Evolutionary conservation across 2,797 vertebrate genomes (phyloP).

Genomic region (Molothrus aeneus): DNA sequence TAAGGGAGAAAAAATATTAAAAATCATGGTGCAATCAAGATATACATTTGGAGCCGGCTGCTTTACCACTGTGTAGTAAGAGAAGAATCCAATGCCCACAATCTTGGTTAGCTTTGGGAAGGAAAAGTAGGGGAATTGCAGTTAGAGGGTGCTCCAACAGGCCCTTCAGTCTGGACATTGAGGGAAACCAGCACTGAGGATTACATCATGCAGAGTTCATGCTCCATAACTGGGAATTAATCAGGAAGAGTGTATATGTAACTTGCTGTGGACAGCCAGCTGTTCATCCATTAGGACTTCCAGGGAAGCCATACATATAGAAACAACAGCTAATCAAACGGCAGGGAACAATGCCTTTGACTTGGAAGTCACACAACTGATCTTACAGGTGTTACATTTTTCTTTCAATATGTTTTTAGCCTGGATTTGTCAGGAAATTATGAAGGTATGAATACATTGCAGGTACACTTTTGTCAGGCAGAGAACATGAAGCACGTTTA

Average conservation of each 20-base stretch:
- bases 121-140: background rate
- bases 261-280: background rate
- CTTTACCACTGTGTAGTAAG: background rate
- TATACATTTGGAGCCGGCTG: background rate
- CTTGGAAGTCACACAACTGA: background rate
- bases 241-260: background rate
- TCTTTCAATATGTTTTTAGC: background rate
- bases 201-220: background rate
- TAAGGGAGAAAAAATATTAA: background rate
- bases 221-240: background rate
- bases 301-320: background rate
- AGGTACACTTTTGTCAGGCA: background rate
- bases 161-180: background rate
- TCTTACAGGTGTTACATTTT: background rate
- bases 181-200: background rate
- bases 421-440: background rate
- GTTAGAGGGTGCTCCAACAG: background rate
- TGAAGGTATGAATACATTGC: fast-evolving
- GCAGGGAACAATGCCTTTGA: background rate
- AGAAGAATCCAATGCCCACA: background rate
- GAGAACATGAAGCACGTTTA: background rate
- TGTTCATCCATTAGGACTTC: background rate
- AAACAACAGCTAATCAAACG: background rate
- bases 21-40: background rate
- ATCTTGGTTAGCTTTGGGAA: background rate